Conservation (phyloP, 1,140 invertebrate genomes). For the Wiebesia pumilae region DNA sequence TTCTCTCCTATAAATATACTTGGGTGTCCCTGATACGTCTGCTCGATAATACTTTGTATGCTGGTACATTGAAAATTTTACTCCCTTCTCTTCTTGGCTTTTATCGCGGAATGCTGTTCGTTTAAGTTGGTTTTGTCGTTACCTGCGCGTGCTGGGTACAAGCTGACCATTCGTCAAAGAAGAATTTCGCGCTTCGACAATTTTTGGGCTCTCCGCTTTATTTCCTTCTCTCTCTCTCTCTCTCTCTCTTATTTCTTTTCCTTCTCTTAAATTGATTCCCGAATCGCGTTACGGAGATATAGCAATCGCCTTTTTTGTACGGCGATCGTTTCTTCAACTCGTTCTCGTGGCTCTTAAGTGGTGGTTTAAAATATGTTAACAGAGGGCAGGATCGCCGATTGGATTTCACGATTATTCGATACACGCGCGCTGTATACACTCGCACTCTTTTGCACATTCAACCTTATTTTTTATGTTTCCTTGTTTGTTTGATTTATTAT, state of each 20-base stretch:
- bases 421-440: slow-evolving; percentile 4
- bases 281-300: background rate
- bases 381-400: slow-evolving; percentile 38
- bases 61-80: background rate
- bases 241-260: background rate
- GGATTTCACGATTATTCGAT: slow-evolving; percentile 42
- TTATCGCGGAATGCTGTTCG: slow-evolving; percentile 25
- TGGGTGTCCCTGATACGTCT: background rate
- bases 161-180: slow-evolving; percentile 32
- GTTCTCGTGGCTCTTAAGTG: slow-evolving; percentile 22
- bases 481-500: background rate
- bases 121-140: slow-evolving; percentile 35
- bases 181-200: slow-evolving; percentile 18
- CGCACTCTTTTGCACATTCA: slow-evolving; percentile 1
- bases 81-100: background rate
- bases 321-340: slow-evolving; percentile 9
- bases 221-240: background rate
- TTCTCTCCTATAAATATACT: background rate
- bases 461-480: background rate
- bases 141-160: background rate
- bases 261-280: slow-evolving; percentile 20
- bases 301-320: background rate
- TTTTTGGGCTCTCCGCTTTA: background rate
- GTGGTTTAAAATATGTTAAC: slow-evolving; percentile 45
- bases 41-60: background rate